Conservation (phyloP, 1,140 invertebrate species). For the Drosophila watanabei region DNA sequence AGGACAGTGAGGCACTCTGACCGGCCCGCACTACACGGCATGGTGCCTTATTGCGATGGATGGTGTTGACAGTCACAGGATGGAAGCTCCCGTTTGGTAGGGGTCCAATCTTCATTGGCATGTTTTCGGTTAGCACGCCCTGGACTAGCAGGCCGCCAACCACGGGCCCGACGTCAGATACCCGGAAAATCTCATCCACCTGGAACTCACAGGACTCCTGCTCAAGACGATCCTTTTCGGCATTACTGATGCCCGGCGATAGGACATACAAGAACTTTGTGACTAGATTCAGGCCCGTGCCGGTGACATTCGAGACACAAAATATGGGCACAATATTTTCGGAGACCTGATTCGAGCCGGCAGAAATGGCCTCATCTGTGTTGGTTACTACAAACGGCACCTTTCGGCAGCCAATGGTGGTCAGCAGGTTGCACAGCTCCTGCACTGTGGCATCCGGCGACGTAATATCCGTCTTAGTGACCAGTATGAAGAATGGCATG, state of each 20-base stretch:
- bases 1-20: constrained; percentile 95
- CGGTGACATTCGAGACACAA: constrained; percentile 97
- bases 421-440: constrained; percentile 89
- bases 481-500: constrained; percentile 95
- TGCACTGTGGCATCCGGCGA: constrained; percentile 87
- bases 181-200: constrained; percentile 96
- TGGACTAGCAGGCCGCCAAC: constrained; percentile 94
- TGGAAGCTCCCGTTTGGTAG: constrained; percentile 93
- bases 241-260: constrained; percentile 89
- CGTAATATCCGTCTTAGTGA: constrained; percentile 96
- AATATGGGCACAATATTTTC: constrained; percentile 94
- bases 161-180: constrained; percentile 92
- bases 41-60: constrained; percentile 96
- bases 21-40: constrained; percentile 95
- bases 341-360: constrained; percentile 88
- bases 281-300: constrained; percentile 92
- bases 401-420: constrained; percentile 89
- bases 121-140: constrained; percentile 94
- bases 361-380: constrained; percentile 91
- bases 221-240: constrained; percentile 91
- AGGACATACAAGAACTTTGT: constrained; percentile 92
- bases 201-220: constrained; percentile 94
- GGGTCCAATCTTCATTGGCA: constrained; percentile 89
- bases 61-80: constrained; percentile 91
- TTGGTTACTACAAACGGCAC: constrained; percentile 89